These are phyloP conservation scores for Apoda limacodes DNA, from an alignment of 2,888 invertebrate genomes.

Conservation along the genomic window DNA sequence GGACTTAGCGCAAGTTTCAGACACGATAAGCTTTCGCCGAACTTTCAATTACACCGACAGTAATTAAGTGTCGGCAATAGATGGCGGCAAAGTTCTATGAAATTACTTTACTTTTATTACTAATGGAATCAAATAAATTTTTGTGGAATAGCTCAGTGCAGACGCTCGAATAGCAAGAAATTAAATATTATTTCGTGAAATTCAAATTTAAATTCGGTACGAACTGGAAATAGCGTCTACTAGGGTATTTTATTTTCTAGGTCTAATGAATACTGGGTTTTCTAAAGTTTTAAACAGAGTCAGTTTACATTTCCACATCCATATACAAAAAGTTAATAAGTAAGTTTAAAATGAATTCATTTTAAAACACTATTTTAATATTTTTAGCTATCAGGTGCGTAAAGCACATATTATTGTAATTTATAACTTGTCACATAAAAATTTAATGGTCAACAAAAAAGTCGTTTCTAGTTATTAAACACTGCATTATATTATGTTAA, in stretches of 20 bases:
- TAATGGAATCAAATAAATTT: slow-evolving; percentile 46
- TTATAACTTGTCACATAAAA: neutral
- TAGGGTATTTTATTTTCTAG: no score
- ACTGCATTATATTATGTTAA: no score
- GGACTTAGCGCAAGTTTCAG: slow-evolving; percentile 21
- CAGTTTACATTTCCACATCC: no score
- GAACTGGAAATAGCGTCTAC: no score
- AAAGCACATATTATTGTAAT: slow-evolving; percentile 3
- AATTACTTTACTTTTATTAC: slow-evolving; percentile 48
- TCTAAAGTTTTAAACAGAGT: no score
- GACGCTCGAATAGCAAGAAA: neutral
- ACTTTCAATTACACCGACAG: slow-evolving; percentile 54
- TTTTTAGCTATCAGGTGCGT: slow-evolving; percentile 3
- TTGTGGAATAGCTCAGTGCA: slow-evolving; percentile 27
- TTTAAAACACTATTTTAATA: no score
- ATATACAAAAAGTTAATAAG: no score
- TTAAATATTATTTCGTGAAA: slow-evolving; percentile 13
- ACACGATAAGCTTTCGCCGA: slow-evolving; percentile 33
- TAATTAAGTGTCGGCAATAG: slow-evolving; percentile 51
- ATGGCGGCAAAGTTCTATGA: slow-evolving; percentile 46
- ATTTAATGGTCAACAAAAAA: neutral
- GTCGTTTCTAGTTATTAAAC: no score
- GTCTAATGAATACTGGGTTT: no score
- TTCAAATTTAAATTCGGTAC: slow-evolving; percentile 24
- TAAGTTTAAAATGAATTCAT: no score